phyloP scores from a whole-genome alignment of 2,888 invertebrate species.

The Neelides folsomi region DNA sequence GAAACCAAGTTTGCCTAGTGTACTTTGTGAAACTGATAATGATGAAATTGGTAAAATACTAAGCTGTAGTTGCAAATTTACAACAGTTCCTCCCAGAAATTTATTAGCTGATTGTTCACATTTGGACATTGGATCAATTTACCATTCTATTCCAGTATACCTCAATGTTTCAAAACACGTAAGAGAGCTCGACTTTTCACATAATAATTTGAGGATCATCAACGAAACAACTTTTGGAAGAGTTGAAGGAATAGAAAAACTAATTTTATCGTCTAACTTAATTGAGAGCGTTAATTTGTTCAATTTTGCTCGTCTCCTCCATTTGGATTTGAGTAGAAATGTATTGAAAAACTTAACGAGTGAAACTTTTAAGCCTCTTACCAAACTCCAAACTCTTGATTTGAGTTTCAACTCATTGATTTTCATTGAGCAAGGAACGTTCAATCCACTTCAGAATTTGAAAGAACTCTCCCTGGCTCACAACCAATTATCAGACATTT shows the following conservation, averaged over 20 bases:
- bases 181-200: slow-evolving; percentile 16
- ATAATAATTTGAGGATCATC: slow-evolving; percentile 15
- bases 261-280: slow-evolving; percentile 17
- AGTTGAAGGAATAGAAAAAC: slow-evolving; percentile 14
- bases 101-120: slow-evolving; percentile 8
- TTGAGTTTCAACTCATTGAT: slow-evolving; percentile 23
- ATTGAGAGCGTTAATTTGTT: slow-evolving; percentile 13
- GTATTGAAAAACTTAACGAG: slow-evolving; percentile 15
- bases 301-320: slow-evolving; percentile 12
- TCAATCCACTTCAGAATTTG: slow-evolving; percentile 15
- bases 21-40: slow-evolving; percentile 9
- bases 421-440: slow-evolving; percentile 17
- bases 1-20: background rate
- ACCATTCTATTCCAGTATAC: slow-evolving; percentile 8
- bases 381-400: slow-evolving; percentile 14
- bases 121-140: background rate
- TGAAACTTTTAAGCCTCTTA: slow-evolving; percentile 9
- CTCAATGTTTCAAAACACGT: slow-evolving; percentile 25
- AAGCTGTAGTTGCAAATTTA: slow-evolving; percentile 21
- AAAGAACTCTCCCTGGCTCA: slow-evolving; percentile 16
- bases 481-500: slow-evolving; percentile 17
- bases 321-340: slow-evolving; percentile 27
- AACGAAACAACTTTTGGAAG: slow-evolving; percentile 17
- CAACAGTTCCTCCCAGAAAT: background rate
- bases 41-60: slow-evolving; percentile 19